Percentiles rank a stretch among this genome's conserved stretches.
Conservation (phyloP, 2,113 vertebrate species). For the Myrmecobius fasciatus region DNA sequence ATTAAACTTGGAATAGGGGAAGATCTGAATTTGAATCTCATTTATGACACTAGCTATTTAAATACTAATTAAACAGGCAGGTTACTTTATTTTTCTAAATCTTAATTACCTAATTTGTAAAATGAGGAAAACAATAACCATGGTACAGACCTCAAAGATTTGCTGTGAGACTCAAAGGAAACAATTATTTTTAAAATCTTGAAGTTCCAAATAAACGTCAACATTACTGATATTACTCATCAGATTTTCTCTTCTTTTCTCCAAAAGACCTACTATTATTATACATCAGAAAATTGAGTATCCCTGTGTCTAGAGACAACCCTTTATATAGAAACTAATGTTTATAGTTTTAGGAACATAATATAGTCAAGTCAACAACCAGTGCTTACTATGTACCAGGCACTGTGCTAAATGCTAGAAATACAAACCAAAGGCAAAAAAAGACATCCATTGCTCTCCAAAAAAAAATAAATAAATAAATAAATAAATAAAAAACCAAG, state of each 20-base stretch:
- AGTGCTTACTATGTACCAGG: too few relatives aligned
- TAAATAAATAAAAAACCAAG: too few relatives aligned
- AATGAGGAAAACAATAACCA: background rate
- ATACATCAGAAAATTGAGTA: too few relatives aligned
- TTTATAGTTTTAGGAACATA: background rate
- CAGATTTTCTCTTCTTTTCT: background rate
- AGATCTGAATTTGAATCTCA: background rate
- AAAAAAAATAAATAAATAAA: too few relatives aligned
- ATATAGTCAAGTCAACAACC: background rate
- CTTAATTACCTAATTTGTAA: background rate
- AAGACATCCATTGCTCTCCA: too few relatives aligned
- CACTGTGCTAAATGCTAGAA: too few relatives aligned
- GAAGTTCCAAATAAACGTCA: background rate
- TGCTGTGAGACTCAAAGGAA: background rate
- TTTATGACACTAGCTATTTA: background rate
- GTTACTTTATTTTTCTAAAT: background rate
- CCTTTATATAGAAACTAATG: background rate
- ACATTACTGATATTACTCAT: background rate
- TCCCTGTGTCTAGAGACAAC: background rate
- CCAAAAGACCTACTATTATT: too few relatives aligned
- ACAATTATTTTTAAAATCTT: background rate
- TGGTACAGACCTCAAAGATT: background rate
- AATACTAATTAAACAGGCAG: background rate
- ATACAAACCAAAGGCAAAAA: too few relatives aligned
- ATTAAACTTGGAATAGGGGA: background rate